Base-by-base conservation (phyloP, 1,140 invertebrate genomes). In the Tenebrio molitor region DNA sequence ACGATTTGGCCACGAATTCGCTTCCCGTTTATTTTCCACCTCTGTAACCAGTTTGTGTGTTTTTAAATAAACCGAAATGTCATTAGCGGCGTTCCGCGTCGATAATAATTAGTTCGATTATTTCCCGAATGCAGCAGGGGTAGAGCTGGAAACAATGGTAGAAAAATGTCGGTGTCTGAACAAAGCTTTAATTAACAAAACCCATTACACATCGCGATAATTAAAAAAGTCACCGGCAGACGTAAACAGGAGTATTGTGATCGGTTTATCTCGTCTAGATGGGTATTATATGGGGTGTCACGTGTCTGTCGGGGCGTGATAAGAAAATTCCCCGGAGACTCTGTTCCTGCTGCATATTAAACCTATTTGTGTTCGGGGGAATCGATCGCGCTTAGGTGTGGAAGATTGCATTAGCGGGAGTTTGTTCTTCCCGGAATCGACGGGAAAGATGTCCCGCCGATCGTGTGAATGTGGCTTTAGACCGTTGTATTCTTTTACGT, bases 161-260 rank as follows among this genome's bases (percentile, higher is more conserved):
- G 46, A 53, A 53, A 53, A 53, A 53, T 53, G 46, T 53, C 19
- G 46, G 46, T 14, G 19, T 53, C 41, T 19, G 46, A 23, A 53
- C 46, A 53, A n/a, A 58, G 50, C 23, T 65, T 65, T 65, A 65
- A 65, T 65, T 65, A 65, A 65, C 34, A 65, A 65, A 65, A 65
- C 39, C 62, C 33, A 65, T 65, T 65, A 39, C 33, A 65, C 62
- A 65, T 65, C 62, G 29, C 34, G 62, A 36, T 65, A 65, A 65
- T 65, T 65, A 65, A 65, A 65, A 65, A 42, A 65, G 62, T 65
- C 62, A 65, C 15, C 33, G 39, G 19, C 62, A 65, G 62, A 65
- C 62, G 62, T 36, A 65, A 65, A 65, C 62, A 65, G 6, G 15
- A 65, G 19, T 41, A 65, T 65, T 65, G 19, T 65, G 62, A 65